Conservation (phyloP, 35 echinoderm and acorn worm genomes). For the Anneissia japonica region DNA sequence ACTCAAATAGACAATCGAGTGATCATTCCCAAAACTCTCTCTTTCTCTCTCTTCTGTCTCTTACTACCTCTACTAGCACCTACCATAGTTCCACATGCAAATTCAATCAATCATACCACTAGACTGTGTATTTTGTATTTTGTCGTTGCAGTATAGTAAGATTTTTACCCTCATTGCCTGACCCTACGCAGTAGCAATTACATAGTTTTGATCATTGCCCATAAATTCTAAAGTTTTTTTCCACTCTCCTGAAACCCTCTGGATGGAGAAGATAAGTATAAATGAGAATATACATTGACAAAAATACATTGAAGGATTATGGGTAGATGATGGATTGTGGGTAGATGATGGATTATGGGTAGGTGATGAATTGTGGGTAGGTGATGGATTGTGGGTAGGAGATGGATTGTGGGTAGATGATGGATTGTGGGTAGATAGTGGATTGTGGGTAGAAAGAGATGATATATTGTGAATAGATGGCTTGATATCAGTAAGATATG, state of each 20-base stretch:
- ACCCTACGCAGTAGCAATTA: not conserved
- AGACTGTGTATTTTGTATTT: not conserved
- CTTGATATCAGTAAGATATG: no score
- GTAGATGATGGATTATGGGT: no score
- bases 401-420: no score
- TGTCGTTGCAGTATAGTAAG: not conserved
- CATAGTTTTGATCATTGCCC: not conserved
- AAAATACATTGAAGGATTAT: no score
- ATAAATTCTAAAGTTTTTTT: not conserved
- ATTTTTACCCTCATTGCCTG: not conserved
- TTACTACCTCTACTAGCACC: no score
- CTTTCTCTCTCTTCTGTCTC: not conserved
- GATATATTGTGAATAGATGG: no score
- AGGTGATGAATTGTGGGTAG: no score
- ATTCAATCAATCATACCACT: not conserved
- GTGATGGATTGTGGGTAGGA: no score
- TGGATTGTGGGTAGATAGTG: no score
- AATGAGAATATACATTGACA: no score
- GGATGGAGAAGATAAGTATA: not conserved
- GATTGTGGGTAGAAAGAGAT: no score
- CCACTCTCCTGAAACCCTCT: not conserved
- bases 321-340: no score
- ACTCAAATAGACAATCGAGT: not conserved
- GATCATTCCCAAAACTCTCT: not conserved
- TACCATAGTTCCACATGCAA: not conserved